Evolutionary conservation across 2,888 invertebrate species (phyloP), one percentile per base, ranked within the genome.

Genomic region (Hyposoter didymator): DNA sequence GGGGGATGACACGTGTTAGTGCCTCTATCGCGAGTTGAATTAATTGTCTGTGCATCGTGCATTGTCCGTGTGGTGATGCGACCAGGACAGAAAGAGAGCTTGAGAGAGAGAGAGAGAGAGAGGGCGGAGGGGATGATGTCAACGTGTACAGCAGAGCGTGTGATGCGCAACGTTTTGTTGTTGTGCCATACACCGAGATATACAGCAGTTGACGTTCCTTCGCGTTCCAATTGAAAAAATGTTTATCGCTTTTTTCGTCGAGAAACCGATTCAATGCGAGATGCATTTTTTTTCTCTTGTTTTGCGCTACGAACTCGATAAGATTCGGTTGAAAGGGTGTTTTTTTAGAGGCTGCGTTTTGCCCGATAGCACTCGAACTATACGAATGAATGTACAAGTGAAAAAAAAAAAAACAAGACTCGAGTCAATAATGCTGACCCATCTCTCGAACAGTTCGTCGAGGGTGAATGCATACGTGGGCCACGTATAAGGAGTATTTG

Each of bases 11-110:
- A 73, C 83, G 85, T 85, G 82, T 85, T 62, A 39, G 85, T 82
- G 72, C 79, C 79, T 74, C 74, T 81, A 85, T 76, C 83, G 83
- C 72, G 79, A 73, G 76, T 79, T 85, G 80, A 85, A 85, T 85
- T 83, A 85, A 85, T 85, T 83, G 85, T 79, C 74, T 72, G 79
- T 82, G 80, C 85, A 85, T 64, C 62, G 81, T 81, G 83, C 85
- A 83, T 85, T 80, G 82, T 85, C 75, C 45, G 59, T 43, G 66
- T 32, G 75, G 82, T 78, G 78, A 78, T 81, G 74, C 81, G 32
- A 66, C 81, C 66, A 19, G 52, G 47, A 55, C 64, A 74, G 81
- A 74, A 43, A 52, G 59, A 47, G 62, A 35, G 32, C 35, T 35
- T 19, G 28, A 35, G 45, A 19, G 47, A 28, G 59, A n/a, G 49